Conservation (phyloP, 2,888 invertebrate species). For the Acanthacorydalis orientalis region DNA sequence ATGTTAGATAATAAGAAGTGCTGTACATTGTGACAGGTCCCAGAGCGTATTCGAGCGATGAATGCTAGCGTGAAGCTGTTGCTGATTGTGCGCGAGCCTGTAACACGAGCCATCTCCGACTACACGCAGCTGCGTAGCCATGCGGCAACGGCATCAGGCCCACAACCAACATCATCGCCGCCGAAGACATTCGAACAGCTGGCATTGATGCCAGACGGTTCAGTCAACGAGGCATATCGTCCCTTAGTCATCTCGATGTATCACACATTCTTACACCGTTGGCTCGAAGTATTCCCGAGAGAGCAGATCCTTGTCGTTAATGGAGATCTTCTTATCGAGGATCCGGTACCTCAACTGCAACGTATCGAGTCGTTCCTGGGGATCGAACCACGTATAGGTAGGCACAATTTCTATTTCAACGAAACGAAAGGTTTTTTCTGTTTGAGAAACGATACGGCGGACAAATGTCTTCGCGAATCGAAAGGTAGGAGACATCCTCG, state of each 20-base stretch:
- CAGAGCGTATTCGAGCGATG: conserved; percentile 86
- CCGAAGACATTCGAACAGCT: conserved; percentile 62
- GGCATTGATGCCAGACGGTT: conserved; percentile 62
- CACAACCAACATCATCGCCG: conserved; percentile 20
- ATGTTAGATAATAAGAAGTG: not conserved
- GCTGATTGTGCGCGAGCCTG: conserved; percentile 89
- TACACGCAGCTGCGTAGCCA: conserved; percentile 84
- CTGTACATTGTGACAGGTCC: conserved; percentile 41
- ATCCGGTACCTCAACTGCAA: conserved; percentile 74
- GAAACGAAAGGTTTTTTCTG: conserved; percentile 94
- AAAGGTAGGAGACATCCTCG: conserved; percentile 71
- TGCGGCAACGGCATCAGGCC: conserved; percentile 44
- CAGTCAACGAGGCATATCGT: conserved; percentile 65
- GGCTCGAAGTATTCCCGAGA: conserved; percentile 85
- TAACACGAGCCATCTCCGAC: conserved; percentile 90
- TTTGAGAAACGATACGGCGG: conserved; percentile 63
- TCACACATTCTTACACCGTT: conserved; percentile 73
- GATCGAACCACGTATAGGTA: conserved; percentile 48
- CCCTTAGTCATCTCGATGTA: conserved; percentile 82
- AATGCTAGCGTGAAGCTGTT: conserved; percentile 82
- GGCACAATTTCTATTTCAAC: conserved; percentile 91
- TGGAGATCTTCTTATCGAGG: conserved; percentile 79
- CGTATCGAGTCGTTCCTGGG: conserved; percentile 79
- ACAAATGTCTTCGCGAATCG: conserved; percentile 72
- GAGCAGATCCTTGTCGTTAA: conserved; percentile 89